Conservation (phyloP, 2,113 vertebrate genomes). For the Pachycephala philippinensis region DNA sequence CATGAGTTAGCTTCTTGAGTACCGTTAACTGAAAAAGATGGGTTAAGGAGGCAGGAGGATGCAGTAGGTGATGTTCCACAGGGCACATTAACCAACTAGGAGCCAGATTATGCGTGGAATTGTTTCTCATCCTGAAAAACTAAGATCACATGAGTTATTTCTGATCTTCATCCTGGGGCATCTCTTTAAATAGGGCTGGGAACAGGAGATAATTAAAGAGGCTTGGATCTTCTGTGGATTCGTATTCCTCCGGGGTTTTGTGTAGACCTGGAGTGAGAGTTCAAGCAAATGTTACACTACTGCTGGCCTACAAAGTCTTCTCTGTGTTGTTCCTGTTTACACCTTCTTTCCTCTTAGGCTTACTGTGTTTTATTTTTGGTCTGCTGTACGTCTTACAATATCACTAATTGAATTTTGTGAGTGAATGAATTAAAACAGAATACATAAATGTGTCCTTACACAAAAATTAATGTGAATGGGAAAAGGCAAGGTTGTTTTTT, state of each 20-base stretch:
- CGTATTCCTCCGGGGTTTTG: neutral
- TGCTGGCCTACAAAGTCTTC: neutral
- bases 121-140: neutral
- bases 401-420: neutral
- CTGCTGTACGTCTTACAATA: neutral
- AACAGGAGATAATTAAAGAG: neutral
- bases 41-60: neutral
- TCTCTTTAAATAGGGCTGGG: neutral
- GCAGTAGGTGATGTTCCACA: neutral
- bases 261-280: neutral
- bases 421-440: neutral
- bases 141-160: neutral
- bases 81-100: neutral
- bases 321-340: neutral
- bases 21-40: neutral
- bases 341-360: neutral
- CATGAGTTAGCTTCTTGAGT: neutral
- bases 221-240: neutral
- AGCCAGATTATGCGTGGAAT: neutral
- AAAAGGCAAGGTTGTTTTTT: neutral
- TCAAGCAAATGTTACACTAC: neutral
- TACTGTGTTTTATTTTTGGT: neutral
- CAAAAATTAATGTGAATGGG: neutral
- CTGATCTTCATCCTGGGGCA: neutral
- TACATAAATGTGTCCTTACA: neutral